Evolutionary conservation across 2,888 invertebrate species (phyloP).

Genomic region (Diploptera punctata): DNA sequence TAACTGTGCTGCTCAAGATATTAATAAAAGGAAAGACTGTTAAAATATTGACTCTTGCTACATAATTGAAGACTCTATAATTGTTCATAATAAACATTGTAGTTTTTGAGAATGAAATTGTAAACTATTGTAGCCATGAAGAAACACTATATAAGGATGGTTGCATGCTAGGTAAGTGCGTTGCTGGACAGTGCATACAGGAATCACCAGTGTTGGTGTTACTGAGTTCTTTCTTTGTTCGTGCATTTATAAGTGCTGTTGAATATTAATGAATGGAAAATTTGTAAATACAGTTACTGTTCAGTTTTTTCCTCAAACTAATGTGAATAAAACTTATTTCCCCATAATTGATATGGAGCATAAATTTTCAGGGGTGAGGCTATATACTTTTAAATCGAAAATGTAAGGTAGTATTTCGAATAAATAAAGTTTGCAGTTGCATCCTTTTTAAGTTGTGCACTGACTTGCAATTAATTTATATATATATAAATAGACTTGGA

Average conservation of each 20-base stretch:
- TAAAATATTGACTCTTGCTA: neutral
- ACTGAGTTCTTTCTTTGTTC: neutral
- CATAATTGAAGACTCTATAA: neutral
- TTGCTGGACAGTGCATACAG: constrained; percentile 5
- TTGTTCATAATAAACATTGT: neutral
- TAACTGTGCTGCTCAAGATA: neutral
- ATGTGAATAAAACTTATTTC: constrained; percentile 15
- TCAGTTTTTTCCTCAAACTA: no score
- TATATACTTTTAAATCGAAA: neutral
- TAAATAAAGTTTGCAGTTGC: neutral
- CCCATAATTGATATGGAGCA: neutral
- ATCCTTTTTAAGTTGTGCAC: neutral
- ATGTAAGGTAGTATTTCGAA: neutral
- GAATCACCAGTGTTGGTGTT: neutral
- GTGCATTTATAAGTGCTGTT: neutral
- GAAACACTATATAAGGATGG: neutral
- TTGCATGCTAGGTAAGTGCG: neutral
- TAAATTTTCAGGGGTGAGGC: constrained; percentile 1
- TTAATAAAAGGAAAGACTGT: neutral
- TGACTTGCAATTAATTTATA: constrained; percentile 8
- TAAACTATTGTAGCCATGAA: neutral
- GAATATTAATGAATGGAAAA: neutral
- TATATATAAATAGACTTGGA: constrained; percentile 4
- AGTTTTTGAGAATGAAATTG: neutral
- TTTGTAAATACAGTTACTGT: no score